phyloP scores from a whole-genome alignment of 2,113 vertebrate species.

The Dasypus novemcinctus region DNA sequence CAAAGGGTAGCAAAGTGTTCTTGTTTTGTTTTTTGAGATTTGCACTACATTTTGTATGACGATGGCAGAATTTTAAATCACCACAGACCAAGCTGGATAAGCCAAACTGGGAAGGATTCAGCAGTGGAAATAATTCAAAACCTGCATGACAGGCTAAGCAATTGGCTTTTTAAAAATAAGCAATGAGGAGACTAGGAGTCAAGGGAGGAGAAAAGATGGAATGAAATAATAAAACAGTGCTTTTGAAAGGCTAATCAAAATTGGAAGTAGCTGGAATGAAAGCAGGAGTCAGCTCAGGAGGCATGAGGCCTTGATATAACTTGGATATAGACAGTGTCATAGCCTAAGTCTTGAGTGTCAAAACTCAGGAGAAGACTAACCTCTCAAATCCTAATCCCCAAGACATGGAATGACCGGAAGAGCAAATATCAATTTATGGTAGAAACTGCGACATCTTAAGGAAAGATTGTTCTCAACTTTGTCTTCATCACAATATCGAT shows the following conservation, averaged over 20 bases:
- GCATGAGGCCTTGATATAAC: not conserved
- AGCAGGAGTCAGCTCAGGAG: not conserved
- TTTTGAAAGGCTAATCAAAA: not conserved
- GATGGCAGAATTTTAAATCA: not conserved
- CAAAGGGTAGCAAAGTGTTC: not conserved
- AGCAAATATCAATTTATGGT: not conserved
- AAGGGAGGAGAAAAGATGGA: not conserved
- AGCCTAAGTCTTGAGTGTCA: not conserved
- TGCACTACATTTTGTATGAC: not conserved
- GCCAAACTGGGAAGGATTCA: not conserved
- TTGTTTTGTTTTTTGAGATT: not conserved
- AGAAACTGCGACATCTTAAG: not conserved
- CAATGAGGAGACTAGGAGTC: not conserved
- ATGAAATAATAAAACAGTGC: not conserved
- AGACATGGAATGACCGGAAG: not conserved
- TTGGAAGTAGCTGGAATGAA: not conserved
- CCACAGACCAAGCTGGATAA: not conserved
- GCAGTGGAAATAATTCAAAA: not conserved
- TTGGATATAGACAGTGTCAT: not conserved
- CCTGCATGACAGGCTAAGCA: not conserved
- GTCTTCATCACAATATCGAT: not conserved
- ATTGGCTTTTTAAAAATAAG: not conserved
- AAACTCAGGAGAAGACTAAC: not conserved
- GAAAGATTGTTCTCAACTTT: not conserved
- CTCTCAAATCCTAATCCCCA: not conserved